Base-by-base conservation (phyloP, 2,797 vertebrate genomes). In the Megalops cyprinoides region DNA sequence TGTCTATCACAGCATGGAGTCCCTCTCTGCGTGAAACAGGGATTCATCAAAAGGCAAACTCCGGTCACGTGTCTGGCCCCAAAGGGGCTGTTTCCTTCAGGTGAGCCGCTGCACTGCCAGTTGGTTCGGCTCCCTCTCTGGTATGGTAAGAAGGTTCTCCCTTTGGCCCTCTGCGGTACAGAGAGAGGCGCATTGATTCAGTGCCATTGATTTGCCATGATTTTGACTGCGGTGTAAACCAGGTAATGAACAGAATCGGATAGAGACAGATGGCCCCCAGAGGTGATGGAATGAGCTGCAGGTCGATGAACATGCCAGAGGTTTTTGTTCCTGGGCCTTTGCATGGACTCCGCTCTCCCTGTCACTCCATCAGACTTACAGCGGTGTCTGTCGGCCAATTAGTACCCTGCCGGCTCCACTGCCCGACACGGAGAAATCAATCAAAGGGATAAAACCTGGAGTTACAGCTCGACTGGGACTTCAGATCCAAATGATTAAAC, bases 191-290 rank as follows among this genome's bases (percentile, higher is more conserved):
- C 62, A 71, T 71, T 18, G 67, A 71, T 44, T 44, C 7, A 37
- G 10, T 25, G 14, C 23, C 20, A n/a, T 71, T 20, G 67, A 71
- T 71, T 44, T 39, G n/a, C n/a, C 1, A 20, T n/a, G 67, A 20
- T 23, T 44, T 37, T 9, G 67, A 71, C n/a, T 67, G 3, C 37
- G 12, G 37, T 44, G 39, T 42, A 71, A 8, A 23, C 3, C 37
- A 44, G 67, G 79, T 80, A 80, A 75, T 34, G 74, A 76, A 55
- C 28, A 48, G 74, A 53, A 37, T 49, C 31, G 14, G 53, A 34
- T 10, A 74, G 46, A 20, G 15, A 49, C 28, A 51, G 15, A 75
- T 37, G 74, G 15, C 28, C 67, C 49, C 44, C 31, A 15, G 28
- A 31, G 48, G 48, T 18, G 74, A 7, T 15, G n/a, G 46, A 53